These are phyloP conservation scores for Ranitomeya variabilis DNA, from an alignment of 2,113 vertebrate genomes.

Conservation along the genomic window DNA sequence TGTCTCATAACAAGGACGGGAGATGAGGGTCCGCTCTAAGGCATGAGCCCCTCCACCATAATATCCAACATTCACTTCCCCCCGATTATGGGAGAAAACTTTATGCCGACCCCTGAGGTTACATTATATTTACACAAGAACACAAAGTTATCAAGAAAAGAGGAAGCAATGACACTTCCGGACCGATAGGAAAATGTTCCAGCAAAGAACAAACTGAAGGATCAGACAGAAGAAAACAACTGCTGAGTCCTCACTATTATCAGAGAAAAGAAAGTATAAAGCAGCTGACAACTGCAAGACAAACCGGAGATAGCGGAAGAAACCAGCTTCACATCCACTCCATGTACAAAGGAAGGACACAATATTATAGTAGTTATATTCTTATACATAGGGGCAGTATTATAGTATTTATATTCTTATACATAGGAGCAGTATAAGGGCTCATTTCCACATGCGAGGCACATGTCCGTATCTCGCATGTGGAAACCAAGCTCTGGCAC, in stretches of 20 bases:
- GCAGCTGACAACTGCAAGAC: not conserved
- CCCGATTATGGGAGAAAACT: not conserved
- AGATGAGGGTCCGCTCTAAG: not conserved
- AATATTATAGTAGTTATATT: slow-evolving; percentile 8
- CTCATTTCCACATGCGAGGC: too few species aligned
- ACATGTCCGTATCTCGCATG: too few species aligned
- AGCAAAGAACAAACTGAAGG: not conserved
- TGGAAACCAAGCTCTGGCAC: too few species aligned
- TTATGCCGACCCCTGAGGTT: not conserved
- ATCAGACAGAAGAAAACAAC: not conserved
- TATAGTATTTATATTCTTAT: not conserved
- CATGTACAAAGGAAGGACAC: too few species aligned
- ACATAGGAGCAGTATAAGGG: not conserved
- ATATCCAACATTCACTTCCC: not conserved
- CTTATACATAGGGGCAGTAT: not conserved
- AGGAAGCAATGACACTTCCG: slow-evolving; percentile 37
- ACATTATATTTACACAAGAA: slow-evolving; percentile 23
- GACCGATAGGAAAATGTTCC: slow-evolving; percentile 36
- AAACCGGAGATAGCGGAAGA: not conserved
- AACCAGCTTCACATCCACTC: not conserved
- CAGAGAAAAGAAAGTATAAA: not conserved
- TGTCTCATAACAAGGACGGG: not conserved
- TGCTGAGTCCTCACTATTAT: not conserved
- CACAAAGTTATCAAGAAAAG: slow-evolving; percentile 39
- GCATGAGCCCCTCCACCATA: not conserved